These are phyloP conservation scores for Cyrtorhinus lividipennis DNA, from an alignment of 1,140 invertebrate genomes.

Conservation along the genomic window DNA sequence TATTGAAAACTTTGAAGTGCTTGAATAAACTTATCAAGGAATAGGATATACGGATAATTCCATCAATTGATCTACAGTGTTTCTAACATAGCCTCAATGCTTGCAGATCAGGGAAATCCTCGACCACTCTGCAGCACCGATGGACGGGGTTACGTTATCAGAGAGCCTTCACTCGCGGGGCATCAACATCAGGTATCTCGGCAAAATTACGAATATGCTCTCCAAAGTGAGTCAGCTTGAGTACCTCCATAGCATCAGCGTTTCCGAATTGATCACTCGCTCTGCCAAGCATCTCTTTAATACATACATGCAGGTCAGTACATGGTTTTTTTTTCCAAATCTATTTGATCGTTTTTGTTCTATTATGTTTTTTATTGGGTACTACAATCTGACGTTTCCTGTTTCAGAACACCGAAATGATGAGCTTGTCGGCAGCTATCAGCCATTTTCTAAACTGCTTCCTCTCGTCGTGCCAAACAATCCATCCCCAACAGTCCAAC, in stretches of 20 bases:
- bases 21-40: too few relatives aligned
- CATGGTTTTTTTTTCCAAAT: not conserved
- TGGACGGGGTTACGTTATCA: slow-evolving; percentile 88
- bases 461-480: slow-evolving; percentile 52
- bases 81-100: too few relatives aligned
- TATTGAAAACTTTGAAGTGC: too few relatives aligned
- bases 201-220: slow-evolving; percentile 67
- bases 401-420: slow-evolving; percentile 61
- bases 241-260: slow-evolving; percentile 76
- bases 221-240: slow-evolving; percentile 61
- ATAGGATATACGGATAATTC: too few relatives aligned
- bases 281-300: slow-evolving; percentile 90
- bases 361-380: not conserved
- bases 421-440: slow-evolving; percentile 74
- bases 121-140: slow-evolving; percentile 80
- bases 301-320: slow-evolving; percentile 63
- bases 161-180: slow-evolving; percentile 86
- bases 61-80: too few relatives aligned
- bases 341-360: slow-evolving; percentile 1
- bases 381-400: too few relatives aligned
- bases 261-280: slow-evolving; percentile 72
- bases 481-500: slow-evolving; percentile 44
- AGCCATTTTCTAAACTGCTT: slow-evolving; percentile 94
- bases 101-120: slow-evolving; percentile 73
- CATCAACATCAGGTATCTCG: slow-evolving; percentile 93